Base-by-base conservation (phyloP, 2,888 invertebrate species). In the Eupithecia exiguata region DNA sequence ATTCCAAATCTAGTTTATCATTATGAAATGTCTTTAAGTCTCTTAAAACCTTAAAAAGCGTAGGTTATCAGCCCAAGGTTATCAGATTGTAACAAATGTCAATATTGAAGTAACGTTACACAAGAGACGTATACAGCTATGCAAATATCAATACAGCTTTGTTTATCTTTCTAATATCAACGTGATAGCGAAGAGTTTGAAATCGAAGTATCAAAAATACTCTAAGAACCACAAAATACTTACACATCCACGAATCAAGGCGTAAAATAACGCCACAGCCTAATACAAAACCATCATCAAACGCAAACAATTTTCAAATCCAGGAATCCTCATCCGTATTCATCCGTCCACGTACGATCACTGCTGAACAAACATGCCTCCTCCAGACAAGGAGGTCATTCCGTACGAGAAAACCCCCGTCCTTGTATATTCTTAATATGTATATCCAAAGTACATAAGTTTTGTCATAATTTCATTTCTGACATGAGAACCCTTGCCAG, bases 51-150 rank as follows among this genome's bases (percentile, higher is more conserved):
- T 62, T 21, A n/a, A 35, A 53, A 49, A 40, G 25, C 36, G 46
- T 69, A 63, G 74, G 66, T 62, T 75, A 75, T 72, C 68, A 58
- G 4, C 21, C 68, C 70, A 72, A 78, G 75, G 76, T 21, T 40
- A 70, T 66, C 68, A 62, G 67, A 61, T 46, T 72, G 46, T 62
- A 36, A 66, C 25, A 66, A 71, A 69, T 72, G 69, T 70, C 72
- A 69, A 76, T 75, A 70, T 77, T 75, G 40, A 53, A 61, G 40
- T 9, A 21, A 69, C 38, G 62, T 58, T 67, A 74, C 61, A 72
- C 69, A 43, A 58, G 65, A 68, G 68, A 71, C n/a, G 63, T 40
- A 65, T 38, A 30, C 38, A 66, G 25, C 66, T 71, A 53, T 53
- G 16, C 68, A 70, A 70, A 70, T 72, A 75, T 46, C 21, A n/a